Evolutionary conservation across 1,140 invertebrate genomes (phyloP).

Genomic region (Tribolium madens): DNA sequence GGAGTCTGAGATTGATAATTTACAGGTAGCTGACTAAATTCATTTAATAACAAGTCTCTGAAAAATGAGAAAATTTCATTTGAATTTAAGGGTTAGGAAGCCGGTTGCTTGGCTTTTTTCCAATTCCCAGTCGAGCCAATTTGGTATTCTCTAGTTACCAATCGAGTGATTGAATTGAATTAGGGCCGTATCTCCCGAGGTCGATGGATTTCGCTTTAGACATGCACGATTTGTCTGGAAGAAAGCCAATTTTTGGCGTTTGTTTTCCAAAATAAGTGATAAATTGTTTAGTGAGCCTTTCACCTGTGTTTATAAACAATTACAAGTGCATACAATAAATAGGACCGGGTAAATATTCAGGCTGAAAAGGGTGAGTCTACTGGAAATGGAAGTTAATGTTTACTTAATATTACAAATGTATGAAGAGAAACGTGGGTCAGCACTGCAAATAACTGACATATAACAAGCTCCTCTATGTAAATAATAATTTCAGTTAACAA

Average conservation of each 20-base stretch:
- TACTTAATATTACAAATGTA: conserved; percentile 64
- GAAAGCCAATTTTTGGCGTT: conserved; percentile 9
- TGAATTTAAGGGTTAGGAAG: background rate
- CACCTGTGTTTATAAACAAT: conserved; percentile 48
- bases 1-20: conserved; percentile 44
- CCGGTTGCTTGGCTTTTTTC: background rate
- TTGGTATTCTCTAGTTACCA: conserved; percentile 25
- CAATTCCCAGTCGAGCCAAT: conserved; percentile 27
- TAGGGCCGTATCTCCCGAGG: conserved; percentile 14
- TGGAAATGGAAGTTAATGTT: conserved; percentile 55
- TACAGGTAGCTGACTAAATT: conserved; percentile 30
- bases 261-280: conserved; percentile 27
- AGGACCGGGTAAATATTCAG: conserved; percentile 6
- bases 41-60: conserved; percentile 26
- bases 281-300: conserved; percentile 27
- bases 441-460: conserved; percentile 62
- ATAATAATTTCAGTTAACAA: conserved; percentile 65
- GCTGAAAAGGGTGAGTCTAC: conserved; percentile 29
- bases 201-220: conserved; percentile 15
- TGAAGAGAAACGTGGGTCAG: conserved; percentile 58
- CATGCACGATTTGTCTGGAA: conserved; percentile 20
- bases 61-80: conserved; percentile 20
- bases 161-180: conserved; percentile 34
- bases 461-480: conserved; percentile 62
- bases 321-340: conserved; percentile 43